These are phyloP conservation scores for Oscheius sp. DNA, from an alignment of 2,888 invertebrate genomes.

Conservation along the genomic window DNA sequence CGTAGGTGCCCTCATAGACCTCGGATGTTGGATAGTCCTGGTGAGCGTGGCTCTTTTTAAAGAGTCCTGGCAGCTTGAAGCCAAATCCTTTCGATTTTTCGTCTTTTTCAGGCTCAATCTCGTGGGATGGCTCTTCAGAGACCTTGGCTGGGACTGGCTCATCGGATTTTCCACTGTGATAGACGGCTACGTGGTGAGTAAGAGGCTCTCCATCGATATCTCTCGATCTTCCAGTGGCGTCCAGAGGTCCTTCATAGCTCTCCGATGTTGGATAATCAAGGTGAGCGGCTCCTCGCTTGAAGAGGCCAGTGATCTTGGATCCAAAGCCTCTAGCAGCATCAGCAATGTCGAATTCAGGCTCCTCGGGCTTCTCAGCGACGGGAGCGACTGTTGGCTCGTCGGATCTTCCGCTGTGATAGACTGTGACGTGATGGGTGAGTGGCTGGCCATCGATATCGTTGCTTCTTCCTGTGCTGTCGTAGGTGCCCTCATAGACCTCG, in stretches of 20 bases:
- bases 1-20: constrained; percentile 38
- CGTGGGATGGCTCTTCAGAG: not conserved
- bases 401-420: constrained; percentile 38
- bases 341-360: constrained; percentile 19
- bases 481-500: constrained; percentile 35
- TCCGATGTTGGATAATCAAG: constrained; percentile 49
- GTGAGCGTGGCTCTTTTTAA: constrained; percentile 48
- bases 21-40: constrained; percentile 49
- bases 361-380: not conserved
- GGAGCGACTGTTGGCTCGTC: constrained; percentile 14
- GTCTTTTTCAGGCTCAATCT: not conserved
- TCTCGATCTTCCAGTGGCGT: constrained; percentile 9
- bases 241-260: constrained; percentile 38
- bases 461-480: constrained; percentile 24
- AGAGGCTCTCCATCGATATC: constrained; percentile 37
- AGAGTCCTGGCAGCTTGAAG: constrained; percentile 42
- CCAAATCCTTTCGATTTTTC: constrained; percentile 18
- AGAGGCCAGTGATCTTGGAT: constrained; percentile 45
- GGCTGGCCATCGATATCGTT: constrained; percentile 35
- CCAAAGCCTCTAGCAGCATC: constrained; percentile 24
- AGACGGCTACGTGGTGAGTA: constrained; percentile 38
- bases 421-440: constrained; percentile 35
- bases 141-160: not conserved
- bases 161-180: constrained; percentile 38
- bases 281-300: constrained; percentile 48